Conservation (phyloP, 2,797 vertebrate species). For the Scolopax rusticola region DNA sequence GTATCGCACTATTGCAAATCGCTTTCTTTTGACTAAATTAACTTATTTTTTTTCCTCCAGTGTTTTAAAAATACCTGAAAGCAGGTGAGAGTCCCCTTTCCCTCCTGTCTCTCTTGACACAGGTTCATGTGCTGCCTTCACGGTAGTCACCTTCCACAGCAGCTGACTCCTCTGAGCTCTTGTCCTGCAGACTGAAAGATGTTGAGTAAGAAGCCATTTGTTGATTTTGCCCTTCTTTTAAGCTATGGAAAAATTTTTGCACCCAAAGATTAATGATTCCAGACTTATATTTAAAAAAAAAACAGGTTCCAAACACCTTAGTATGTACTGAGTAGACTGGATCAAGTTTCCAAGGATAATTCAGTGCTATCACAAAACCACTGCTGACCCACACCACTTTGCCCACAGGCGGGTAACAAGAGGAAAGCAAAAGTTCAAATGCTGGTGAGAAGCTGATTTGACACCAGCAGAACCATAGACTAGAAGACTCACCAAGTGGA, state of each 20-base stretch:
- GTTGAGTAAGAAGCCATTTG: not conserved
- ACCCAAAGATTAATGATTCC: constrained; percentile 20
- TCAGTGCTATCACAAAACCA: constrained; percentile 42
- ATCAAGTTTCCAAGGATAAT: constrained; percentile 26
- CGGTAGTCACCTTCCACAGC: not conserved
- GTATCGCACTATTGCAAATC: not conserved
- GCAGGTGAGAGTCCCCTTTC: not conserved
- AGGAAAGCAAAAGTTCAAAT: not conserved
- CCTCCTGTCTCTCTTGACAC: not conserved
- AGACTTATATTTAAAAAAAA: not conserved
- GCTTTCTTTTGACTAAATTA: not conserved
- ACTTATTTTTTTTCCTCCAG: not conserved
- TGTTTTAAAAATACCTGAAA: not conserved
- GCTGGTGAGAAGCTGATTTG: not conserved
- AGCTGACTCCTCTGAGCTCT: not conserved
- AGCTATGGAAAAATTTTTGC: not conserved
- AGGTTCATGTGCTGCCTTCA: not conserved
- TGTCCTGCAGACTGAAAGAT: not conserved
- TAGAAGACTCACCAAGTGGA: not conserved
- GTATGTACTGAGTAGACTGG: not conserved
- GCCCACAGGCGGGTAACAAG: not conserved
- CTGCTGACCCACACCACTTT: not conserved
- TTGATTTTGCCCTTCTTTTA: not conserved
- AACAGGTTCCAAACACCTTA: not conserved
- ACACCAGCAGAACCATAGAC: not conserved